Evolutionary conservation across 2,888 invertebrate species (phyloP), one percentile per base, ranked within the genome.

Genomic region (Chalcosyrphus nemorum): DNA sequence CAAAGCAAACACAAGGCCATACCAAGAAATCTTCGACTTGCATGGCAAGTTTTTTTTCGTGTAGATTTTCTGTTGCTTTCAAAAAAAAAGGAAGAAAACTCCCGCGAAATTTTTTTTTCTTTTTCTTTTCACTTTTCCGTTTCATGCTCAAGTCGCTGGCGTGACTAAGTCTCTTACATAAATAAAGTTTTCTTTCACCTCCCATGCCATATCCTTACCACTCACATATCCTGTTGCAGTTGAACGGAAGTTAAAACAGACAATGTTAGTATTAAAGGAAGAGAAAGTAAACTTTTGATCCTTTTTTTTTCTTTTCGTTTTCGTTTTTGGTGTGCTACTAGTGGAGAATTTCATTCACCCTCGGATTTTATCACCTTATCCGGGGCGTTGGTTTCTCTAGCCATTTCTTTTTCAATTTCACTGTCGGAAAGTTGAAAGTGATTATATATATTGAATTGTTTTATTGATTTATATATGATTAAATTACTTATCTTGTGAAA

Each of bases 211-310:
- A 61, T 52, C 38, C 52, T 66, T 24, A 11, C 38, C 52, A 27
- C 63, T 66, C 65, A 52, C 52, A 66, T 38, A 66, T 66, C 65
- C 65, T 66, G 65, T 66, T 66, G 65, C 38, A 66, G 50, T 66
- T 52, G 24, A 52, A 21, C 65, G 65, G 50, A 63, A 65, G 47
- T 50, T 65, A 21, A 7, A 38, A 38, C 65, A 66, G 52, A 66
- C 52, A 50, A 52, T 52, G 50, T 35, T 27, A 50, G 38, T 15
- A 52, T 52, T 24, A 66, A 38, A 24, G 38, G 32, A 61, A 32
- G 13, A 59, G 24, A 59, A 59, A 50, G 38, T 50, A 41, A 52
- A 50, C 52, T 52, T 52, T 29, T 13, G n/a, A 29, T 29, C 29
- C 7, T 29, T 29, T 27, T 9, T 29, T 52, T 52, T 27, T 47